These are phyloP conservation scores for Diploptera punctata DNA, from an alignment of 2,888 invertebrate genomes.

Conservation along the genomic window DNA sequence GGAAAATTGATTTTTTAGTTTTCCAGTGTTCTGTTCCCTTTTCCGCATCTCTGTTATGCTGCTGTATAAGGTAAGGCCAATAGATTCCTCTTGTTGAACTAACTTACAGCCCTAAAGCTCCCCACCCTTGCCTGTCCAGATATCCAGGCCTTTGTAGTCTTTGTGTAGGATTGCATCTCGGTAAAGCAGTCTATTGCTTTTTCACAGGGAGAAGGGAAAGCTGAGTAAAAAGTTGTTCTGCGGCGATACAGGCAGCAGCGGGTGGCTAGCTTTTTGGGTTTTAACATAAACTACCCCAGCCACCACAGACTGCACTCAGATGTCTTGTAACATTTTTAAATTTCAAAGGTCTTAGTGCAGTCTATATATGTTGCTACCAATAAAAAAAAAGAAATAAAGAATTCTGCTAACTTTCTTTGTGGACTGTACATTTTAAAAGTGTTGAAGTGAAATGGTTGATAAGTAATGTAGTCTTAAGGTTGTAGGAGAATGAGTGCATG, in stretches of 20 bases:
- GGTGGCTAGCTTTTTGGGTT: constrained; percentile 19
- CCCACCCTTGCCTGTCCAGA: not conserved
- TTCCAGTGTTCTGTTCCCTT: constrained; percentile 39
- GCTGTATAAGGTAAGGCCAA: constrained; percentile 39
- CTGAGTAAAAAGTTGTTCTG: constrained; percentile 24
- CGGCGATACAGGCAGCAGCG: constrained; percentile 5
- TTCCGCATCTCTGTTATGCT: constrained; percentile 38
- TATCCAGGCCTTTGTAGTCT: constrained; percentile 31
- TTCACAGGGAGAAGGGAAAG: constrained; percentile 35
- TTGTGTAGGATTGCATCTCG: constrained; percentile 39
- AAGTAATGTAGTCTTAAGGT: constrained; percentile 25
- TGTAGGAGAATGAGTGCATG: not conserved
- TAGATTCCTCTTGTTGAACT: constrained; percentile 36
- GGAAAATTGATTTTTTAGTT: constrained; percentile 34
- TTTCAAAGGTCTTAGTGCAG: constrained; percentile 6
- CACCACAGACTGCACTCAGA: constrained; percentile 14
- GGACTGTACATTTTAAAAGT: constrained; percentile 14
- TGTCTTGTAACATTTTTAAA: not conserved
- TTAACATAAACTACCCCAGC: constrained; percentile 10
- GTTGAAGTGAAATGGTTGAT: constrained; percentile 9
- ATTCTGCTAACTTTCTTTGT: constrained; percentile 23
- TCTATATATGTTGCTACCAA: constrained; percentile 16
- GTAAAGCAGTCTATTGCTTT: constrained; percentile 29
- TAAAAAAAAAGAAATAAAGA: no score
- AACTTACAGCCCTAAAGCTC: constrained; percentile 5